A percentile compares a stretch with the other conserved stretches of the same genome.
Conservation (phyloP, 2,888 invertebrate species). For the Melikaiella ostensackeni region DNA sequence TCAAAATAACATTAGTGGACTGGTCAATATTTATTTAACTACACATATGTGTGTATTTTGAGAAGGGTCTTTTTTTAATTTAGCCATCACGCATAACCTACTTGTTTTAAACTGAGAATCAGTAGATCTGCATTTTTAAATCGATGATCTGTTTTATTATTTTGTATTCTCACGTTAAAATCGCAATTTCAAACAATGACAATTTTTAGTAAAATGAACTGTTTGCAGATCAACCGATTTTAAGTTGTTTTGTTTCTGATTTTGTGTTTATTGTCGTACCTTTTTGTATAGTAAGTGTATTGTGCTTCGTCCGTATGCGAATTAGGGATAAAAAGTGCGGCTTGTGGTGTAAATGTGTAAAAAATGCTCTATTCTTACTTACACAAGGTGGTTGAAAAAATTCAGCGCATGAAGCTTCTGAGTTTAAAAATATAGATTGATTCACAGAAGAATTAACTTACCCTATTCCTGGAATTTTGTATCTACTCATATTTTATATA, state of each 20-base stretch:
- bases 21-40: not conserved
- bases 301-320: conserved; percentile 29
- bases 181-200: not conserved
- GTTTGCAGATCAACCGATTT: conserved; percentile 12
- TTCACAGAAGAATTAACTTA: not conserved
- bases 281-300: conserved; percentile 23
- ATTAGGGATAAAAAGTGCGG: conserved; percentile 8
- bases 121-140: conserved; percentile 3
- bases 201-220: not conserved
- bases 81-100: conserved; percentile 1
- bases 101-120: not conserved
- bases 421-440: not conserved
- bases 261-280: conserved; percentile 29
- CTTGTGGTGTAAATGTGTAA: conserved; percentile 30
- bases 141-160: not conserved
- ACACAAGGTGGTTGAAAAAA: conserved; percentile 16
- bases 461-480: not conserved
- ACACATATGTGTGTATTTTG: not conserved
- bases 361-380: conserved; percentile 3
- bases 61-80: not conserved
- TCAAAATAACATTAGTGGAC: conserved; percentile 6
- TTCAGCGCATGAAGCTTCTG: not conserved
- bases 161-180: not conserved
- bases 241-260: conserved; percentile 12
- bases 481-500: not conserved